Evolutionary conservation across 2,888 invertebrate genomes (phyloP).

Genomic region (Halictus quadricinctus): DNA sequence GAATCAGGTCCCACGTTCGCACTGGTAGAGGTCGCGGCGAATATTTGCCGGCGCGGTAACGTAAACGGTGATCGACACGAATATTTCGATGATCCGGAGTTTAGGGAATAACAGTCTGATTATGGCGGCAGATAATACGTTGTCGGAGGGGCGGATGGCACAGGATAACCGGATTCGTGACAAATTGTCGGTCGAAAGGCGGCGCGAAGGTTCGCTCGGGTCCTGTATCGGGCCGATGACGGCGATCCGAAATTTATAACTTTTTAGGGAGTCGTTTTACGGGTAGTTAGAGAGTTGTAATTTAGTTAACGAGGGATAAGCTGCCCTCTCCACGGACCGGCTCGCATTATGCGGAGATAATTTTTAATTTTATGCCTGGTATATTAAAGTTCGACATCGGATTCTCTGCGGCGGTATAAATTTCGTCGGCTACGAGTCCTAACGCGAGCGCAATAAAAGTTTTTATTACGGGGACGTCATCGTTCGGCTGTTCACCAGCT

Average conservation of each 20-base stretch:
- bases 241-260: conserved; percentile 44
- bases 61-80: background rate
- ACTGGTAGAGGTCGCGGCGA: background rate
- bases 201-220: conserved; percentile 8
- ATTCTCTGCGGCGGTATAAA: conserved; percentile 37
- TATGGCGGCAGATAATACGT: background rate
- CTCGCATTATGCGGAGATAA: conserved; percentile 48
- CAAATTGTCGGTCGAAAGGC: conserved; percentile 45
- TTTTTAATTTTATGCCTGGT: conserved; percentile 52
- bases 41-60: background rate
- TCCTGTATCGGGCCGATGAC: background rate
- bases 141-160: background rate
- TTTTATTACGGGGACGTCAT: conserved; percentile 54
- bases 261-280: conserved; percentile 41
- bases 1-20: background rate
- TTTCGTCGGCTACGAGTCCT: conserved; percentile 35
- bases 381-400: conserved; percentile 46
- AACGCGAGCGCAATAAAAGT: conserved; percentile 55
- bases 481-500: conserved; percentile 23
- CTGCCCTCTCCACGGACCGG: background rate
- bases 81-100: background rate
- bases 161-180: conserved; percentile 40
- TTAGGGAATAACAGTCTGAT: background rate
- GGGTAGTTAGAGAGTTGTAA: conserved; percentile 41
- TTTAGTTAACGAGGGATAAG: conserved; percentile 45